A percentile compares a stretch with the other conserved stretches of the same genome.
Conservation (phyloP, 2,888 invertebrate species). For the Tubiluchus corallicola region DNA sequence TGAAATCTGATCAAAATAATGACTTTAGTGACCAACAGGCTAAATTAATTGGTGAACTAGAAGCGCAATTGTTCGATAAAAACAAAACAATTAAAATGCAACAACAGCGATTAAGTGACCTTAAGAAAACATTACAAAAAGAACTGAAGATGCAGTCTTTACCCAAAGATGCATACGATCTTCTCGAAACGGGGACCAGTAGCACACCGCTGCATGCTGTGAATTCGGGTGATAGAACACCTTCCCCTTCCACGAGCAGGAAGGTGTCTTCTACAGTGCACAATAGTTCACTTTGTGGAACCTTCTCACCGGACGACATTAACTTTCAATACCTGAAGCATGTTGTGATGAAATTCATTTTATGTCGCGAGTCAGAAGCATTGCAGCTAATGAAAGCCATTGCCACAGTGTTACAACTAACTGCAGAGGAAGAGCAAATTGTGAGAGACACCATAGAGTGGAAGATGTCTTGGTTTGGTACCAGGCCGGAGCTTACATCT, state of each 20-base stretch:
- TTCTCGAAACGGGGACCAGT: too few relatives aligned
- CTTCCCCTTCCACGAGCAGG: background rate
- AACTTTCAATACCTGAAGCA: slow-evolving; percentile 75
- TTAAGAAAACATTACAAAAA: slow-evolving; percentile 75
- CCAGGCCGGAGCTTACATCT: slow-evolving; percentile 34
- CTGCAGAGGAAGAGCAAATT: slow-evolving; percentile 65
- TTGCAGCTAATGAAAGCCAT: slow-evolving; percentile 74
- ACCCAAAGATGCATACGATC: background rate
- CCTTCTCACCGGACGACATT: slow-evolving; percentile 39
- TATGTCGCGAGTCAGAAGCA: slow-evolving; percentile 67
- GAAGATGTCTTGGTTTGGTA: slow-evolving; percentile 52
- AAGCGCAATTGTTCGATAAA: slow-evolving; percentile 43
- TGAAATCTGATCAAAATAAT: too few relatives aligned
- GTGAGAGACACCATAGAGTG: slow-evolving; percentile 57
- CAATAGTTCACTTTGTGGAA: background rate
- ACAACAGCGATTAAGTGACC: slow-evolving; percentile 65
- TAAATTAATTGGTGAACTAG: too few relatives aligned
- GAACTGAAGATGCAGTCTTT: slow-evolving; percentile 41
- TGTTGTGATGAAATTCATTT: slow-evolving; percentile 77
- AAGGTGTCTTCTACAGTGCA: background rate
- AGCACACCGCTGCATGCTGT: too few relatives aligned
- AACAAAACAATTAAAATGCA: slow-evolving; percentile 61
- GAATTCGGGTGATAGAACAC: too few relatives aligned
- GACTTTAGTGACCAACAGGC: too few relatives aligned
- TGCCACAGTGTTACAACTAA: slow-evolving; percentile 58